These are phyloP conservation scores for Falco columbarius DNA, from an alignment of 2,797 vertebrate genomes.

Conservation along the genomic window DNA sequence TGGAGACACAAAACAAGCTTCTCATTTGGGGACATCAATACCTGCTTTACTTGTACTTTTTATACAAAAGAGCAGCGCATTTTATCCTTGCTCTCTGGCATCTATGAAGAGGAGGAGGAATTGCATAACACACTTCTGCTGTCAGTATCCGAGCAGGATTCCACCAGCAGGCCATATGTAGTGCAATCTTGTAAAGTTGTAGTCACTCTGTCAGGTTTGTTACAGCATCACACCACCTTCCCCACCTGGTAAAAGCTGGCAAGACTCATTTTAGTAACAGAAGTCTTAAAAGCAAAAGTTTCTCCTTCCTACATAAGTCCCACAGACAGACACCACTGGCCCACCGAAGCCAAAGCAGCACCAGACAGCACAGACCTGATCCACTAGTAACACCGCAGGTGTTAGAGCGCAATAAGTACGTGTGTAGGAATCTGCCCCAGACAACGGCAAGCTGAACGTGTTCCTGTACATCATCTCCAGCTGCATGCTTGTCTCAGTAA, in stretches of 20 bases:
- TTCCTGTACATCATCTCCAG: background rate
- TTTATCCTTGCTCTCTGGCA: background rate
- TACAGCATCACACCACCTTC: background rate
- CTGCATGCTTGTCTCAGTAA: background rate
- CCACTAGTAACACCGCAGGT: background rate
- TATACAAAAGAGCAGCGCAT: background rate
- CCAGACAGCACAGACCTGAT: background rate
- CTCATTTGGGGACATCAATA: background rate
- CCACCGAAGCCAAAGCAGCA: background rate
- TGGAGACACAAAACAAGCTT: background rate
- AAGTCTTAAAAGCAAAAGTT: background rate
- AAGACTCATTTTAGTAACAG: conserved; percentile 4
- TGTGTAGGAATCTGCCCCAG: background rate
- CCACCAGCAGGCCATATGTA: background rate
- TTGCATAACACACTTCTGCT: background rate
- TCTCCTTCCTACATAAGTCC: background rate
- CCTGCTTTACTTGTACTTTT: background rate
- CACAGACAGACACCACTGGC: background rate
- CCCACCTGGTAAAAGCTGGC: background rate
- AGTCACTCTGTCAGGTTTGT: background rate
- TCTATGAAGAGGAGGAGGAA: background rate
- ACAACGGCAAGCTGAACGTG: background rate
- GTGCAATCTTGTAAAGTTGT: background rate
- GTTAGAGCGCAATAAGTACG: background rate
- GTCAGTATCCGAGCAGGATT: background rate